Evolutionary conservation across 37 sponge, comb jelly and placozoan genomes (phyloP).

Genomic region (Theonella swinhoei): DNA sequence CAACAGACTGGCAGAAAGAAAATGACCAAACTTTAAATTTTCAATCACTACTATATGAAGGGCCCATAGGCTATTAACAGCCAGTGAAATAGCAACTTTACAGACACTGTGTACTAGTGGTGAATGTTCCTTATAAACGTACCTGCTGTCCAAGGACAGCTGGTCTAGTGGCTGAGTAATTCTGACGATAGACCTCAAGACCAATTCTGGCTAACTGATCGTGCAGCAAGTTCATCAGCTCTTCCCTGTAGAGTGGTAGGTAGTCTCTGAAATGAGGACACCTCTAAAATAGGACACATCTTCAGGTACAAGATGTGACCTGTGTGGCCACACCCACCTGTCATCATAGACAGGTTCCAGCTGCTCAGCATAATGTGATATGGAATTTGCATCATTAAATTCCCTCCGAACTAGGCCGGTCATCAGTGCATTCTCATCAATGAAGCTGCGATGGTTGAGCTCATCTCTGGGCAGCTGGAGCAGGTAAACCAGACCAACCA

Average conservation of each 20-base stretch:
- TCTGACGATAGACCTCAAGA: constrained; percentile 84
- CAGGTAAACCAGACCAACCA: constrained; percentile 52
- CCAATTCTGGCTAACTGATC: constrained; percentile 45
- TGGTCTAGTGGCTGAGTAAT: constrained; percentile 70
- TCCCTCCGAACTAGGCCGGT: constrained; percentile 61
- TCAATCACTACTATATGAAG: no score
- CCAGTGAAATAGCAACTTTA: no score
- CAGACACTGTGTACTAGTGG: no score
- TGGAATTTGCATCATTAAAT: constrained; percentile 17
- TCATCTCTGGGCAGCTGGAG: constrained; percentile 47
- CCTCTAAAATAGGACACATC: no score
- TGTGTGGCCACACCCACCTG: constrained; percentile 18
- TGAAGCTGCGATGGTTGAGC: constrained; percentile 45
- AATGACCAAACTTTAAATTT: no score
- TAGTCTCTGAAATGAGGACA: no score
- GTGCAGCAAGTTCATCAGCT: constrained; percentile 14
- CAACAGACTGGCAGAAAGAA: no score
- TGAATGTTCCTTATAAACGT: not conserved
- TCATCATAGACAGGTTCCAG: not conserved
- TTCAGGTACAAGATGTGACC: no score
- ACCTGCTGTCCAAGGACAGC: constrained; percentile 22
- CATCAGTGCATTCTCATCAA: constrained; percentile 91
- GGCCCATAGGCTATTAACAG: no score
- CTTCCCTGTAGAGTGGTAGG: no score
- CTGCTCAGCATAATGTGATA: not conserved